Base-by-base conservation (phyloP, 2,113 vertebrate genomes). In the Proteles cristata region DNA sequence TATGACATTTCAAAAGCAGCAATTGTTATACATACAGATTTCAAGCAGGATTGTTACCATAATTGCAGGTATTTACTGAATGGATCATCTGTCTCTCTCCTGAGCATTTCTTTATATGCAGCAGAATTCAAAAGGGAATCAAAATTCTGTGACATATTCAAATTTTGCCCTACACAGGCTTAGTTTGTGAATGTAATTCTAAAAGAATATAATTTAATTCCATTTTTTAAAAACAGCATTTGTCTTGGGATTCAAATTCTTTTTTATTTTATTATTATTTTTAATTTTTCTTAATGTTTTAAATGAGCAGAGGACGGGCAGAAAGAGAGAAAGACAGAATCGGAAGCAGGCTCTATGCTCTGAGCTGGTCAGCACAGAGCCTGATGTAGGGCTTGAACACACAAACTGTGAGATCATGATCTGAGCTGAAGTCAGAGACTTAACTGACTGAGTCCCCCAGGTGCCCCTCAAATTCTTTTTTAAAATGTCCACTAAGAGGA, bases 121-220 rank as follows among this genome's bases (percentile, higher is more conserved):
- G 28, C 53, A 10, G 2, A 87, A 55, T 94, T 96, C 58, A 43
- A 83, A 93, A 93, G 50, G 48, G n/a, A 73, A 86, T 83, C 19
- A 73, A 95, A 92, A 66, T 77, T 76, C n/a, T 87, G 61, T 39
- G 43, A 71, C 23, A 35, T 82, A 90, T 85, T 85, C 80, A 48
- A 94, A 87, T 87, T 91, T 90, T 91, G 35, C 73, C 33, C 48
- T 45, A 80, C 19, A 43, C 5, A 91, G 45, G 31, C 35, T 96
- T 91, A 43, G 77, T 84, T 94, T 77, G 50, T 96, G 82, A 97
- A 66, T 91, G 81, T 86, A 96, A 83, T 86, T 89, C 81, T 79
- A 89, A 74, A 68, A 83, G 39, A 92, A 23, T 39, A 39, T 77
- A 88, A 96, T 91, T 95, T 81, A 93, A 71, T 90, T 65, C 14